Evolutionary conservation across 2,797 vertebrate species (phyloP), one percentile per base, ranked within the genome.

Genomic region (Chelonia mydas): DNA sequence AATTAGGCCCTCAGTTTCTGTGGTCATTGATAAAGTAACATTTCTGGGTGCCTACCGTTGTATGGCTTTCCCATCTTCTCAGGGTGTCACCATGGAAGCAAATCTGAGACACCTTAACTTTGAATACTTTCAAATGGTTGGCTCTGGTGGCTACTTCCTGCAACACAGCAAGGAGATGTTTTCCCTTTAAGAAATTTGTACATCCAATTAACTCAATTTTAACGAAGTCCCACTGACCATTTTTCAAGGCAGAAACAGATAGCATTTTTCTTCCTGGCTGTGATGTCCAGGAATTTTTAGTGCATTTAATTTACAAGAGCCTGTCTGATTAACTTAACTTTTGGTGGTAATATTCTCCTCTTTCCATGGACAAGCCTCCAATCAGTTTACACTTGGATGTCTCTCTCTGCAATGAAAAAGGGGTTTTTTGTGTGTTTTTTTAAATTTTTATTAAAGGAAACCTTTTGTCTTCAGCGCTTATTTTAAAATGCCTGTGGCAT

Each of bases 281-380:
- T 16, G 54, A 65, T 90, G 86, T 59, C 81, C 93, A 91, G 88
- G 59, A 83, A 86, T 41, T 0, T 74, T 27, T 5, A 84, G 50
- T 76, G 86, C 84, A 96, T 96, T 96, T 95, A 92, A 95, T 97
- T 93, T 77, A 89, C 87, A 95, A 96, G 91, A 95, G 4, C 11
- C 91, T 84, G 93, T 95, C 94, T 97, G 95, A 97, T 96, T 97
- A 94, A 90, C 86, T 89, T 97, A 96, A 97, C 28, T 79, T 89
- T 83, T 95, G 90, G 77, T 74, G 93, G 95, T 78, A 95, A 96
- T 97, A 92, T 53, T 76, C 74, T 86, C 37, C 81, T 31, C 80
- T 95, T 97, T 90, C 89, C 82, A 59, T 91, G 92, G 89, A 59
- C 92, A 90, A 95, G 37, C 45, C 76, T 85, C 61, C 81, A 95